Conservation (phyloP, 2,797 vertebrate species). For the Tarsius wallacei region DNA sequence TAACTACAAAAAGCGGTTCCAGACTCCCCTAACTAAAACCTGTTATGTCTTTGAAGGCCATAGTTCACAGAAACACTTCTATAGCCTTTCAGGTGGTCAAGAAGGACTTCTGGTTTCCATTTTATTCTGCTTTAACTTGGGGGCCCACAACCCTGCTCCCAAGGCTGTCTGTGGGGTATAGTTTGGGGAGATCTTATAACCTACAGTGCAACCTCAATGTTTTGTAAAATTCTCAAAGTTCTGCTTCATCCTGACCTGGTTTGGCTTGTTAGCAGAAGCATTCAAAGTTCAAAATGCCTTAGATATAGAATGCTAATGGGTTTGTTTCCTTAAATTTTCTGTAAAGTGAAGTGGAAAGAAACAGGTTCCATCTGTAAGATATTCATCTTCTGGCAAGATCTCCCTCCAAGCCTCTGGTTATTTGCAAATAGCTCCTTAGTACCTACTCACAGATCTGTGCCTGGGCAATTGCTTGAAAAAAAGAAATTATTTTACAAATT, state of each 20-base stretch:
- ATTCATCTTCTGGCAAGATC: conserved; percentile 77
- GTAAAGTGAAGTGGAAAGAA: conserved; percentile 81
- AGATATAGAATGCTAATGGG: conserved; percentile 65
- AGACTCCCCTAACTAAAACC: conserved; percentile 38
- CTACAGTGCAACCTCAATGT: not conserved
- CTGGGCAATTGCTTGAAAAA: conserved; percentile 58
- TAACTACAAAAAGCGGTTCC: conserved; percentile 4
- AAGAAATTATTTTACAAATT: conserved; percentile 77
- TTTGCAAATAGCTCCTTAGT: conserved; percentile 79
- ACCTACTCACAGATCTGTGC: conserved; percentile 53
- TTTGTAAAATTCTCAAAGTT: conserved; percentile 22
- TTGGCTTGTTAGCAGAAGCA: conserved; percentile 67
- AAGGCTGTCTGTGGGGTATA: not conserved
- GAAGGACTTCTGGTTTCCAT: conserved; percentile 68
- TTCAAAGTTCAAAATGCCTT: conserved; percentile 61
- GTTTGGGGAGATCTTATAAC: not conserved
- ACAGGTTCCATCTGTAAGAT: conserved; percentile 81
- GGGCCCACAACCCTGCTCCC: not conserved
- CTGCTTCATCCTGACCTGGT: conserved; percentile 10
- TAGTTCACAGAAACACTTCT: not conserved
- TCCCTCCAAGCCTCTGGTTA: conserved; percentile 59
- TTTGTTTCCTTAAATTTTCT: conserved; percentile 81
- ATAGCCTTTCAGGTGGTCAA: conserved; percentile 19
- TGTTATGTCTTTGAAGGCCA: not conserved
- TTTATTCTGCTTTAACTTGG: not conserved